A percentile compares a stretch with the other conserved stretches of the same genome.
Evolutionary conservation across 2,113 vertebrate genomes (phyloP).

Genomic region (Geococcyx californianus): DNA sequence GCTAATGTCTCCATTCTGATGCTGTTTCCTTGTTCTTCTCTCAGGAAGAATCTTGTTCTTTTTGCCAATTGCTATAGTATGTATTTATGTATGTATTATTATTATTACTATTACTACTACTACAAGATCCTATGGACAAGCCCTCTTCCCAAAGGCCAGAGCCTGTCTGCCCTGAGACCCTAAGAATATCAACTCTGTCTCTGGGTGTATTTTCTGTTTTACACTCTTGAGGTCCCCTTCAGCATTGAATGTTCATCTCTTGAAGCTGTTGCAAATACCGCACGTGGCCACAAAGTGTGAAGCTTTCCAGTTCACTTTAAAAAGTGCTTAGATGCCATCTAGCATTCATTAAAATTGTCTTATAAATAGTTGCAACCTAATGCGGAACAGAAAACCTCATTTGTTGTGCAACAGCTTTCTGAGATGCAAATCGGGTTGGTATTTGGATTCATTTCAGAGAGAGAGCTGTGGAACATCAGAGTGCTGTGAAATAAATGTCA

Average conservation of each 20-base stretch:
- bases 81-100: background rate
- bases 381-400: background rate
- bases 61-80: background rate
- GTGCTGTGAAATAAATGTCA: constrained; percentile 15
- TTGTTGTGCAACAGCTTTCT: background rate
- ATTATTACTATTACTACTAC: background rate
- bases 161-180: background rate
- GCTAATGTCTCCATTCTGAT: background rate
- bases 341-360: background rate
- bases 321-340: background rate
- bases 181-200: background rate
- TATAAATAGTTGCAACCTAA: background rate
- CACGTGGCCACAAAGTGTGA: background rate
- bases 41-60: background rate
- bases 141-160: background rate
- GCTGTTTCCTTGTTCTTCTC: background rate
- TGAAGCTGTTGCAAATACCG: background rate
- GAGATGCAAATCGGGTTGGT: background rate
- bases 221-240: background rate
- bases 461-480: background rate
- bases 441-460: constrained; percentile 15
- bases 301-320: background rate
- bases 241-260: background rate
- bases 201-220: background rate
- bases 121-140: background rate